Base-by-base conservation (phyloP, 2,113 vertebrate genomes). In the Syngnathus scovelli region DNA sequence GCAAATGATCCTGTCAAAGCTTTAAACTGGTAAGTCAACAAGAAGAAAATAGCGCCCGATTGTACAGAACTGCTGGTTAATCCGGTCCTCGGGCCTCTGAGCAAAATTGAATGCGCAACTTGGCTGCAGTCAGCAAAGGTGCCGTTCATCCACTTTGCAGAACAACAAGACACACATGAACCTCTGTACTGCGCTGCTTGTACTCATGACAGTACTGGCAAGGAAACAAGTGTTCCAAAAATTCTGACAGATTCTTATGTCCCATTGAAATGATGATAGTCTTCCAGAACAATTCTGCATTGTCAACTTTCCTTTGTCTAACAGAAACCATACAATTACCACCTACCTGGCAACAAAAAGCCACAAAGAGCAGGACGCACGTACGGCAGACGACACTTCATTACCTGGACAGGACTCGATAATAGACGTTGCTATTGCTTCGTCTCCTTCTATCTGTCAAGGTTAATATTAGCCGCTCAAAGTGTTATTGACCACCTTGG, bases 381-480 rank as follows among this genome's bases (percentile, higher is more conserved):
- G 75, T 69, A 70, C 77, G 73, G 83, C 83, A 86, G 83, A 90
- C 88, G 90, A 87, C 80, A 86, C 85, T 86, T 91, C 89, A 91
- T 91, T 91, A 91, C 72, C 49, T 75, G 67, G 65, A 69, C 61
- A 61, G 77, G 80, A 78, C 64, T 82, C 80, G 86, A 91, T 90
- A 91, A 91, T 85, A 77, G 86, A 78, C 39, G 76, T 61, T 58
- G 74, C 71, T 71, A 81, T 82, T 77, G 72, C 83, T 78, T 79
- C 77, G 78, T 84, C 85, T 84, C 82, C 81, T 83, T 89, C 89
- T 82, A 88, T 91, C 86, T 85, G 84, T 91, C 90, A 90, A 84
- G 85, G 68, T 79, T 75, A 72, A 85, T 83, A 91, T 91, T 90
- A 90, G 79, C 85, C 78, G 85, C 87, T 90, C 90, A 90, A 87